Conservation (phyloP, 1,140 invertebrate genomes). For the Limonius californicus region DNA sequence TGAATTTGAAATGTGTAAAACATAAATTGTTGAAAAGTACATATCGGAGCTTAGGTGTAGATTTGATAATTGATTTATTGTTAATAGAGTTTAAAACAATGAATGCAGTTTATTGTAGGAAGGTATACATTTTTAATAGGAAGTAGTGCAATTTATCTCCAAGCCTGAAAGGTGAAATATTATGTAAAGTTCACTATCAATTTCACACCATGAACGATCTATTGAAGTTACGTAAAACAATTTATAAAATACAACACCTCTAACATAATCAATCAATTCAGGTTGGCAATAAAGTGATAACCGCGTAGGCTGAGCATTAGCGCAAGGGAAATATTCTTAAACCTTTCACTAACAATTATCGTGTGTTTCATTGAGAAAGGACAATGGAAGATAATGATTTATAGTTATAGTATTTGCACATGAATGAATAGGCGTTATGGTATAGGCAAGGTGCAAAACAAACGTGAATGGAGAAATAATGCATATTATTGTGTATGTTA, state of each 20-base stretch:
- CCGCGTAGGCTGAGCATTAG: not conserved
- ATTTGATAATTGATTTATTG: conserved; percentile 12
- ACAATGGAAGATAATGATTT: conserved; percentile 7
- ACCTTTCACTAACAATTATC: conserved; percentile 7
- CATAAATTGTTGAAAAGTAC: conserved; percentile 4
- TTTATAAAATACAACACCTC: conserved; percentile 9
- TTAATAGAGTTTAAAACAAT: not conserved
- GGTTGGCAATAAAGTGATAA: conserved; percentile 9
- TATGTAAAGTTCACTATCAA: not conserved
- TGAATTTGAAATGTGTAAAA: conserved; percentile 11
- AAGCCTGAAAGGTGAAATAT: no score
- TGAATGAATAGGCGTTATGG: conserved; percentile 4
- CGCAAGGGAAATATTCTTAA: not conserved
- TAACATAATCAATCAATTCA: conserved; percentile 6
- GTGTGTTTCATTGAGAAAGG: conserved; percentile 1
- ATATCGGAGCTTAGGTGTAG: not conserved
- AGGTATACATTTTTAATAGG: no score
- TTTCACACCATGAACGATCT: conserved; percentile 6
- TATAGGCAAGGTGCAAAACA: not conserved
- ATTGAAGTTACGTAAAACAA: conserved; percentile 2
- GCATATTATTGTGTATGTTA: no score
- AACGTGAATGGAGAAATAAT: no score
- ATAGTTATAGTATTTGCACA: conserved; percentile 1
- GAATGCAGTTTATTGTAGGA: not conserved
- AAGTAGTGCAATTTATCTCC: no score